Conservation (phyloP, 2,797 vertebrate genomes). For the Eulemur albifrons region DNA sequence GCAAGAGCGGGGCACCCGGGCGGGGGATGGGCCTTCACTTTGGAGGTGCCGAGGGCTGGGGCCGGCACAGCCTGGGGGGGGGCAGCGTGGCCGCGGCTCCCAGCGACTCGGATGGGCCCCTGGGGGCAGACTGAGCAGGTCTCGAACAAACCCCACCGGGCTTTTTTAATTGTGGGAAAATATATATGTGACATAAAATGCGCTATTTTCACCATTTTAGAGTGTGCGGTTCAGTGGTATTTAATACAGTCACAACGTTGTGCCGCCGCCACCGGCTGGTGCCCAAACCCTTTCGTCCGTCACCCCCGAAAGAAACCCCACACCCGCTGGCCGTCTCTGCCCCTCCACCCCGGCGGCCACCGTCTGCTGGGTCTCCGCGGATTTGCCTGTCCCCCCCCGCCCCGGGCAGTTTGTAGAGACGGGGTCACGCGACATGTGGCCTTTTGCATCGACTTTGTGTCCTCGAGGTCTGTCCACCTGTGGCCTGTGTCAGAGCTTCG, state of each 20-base stretch:
- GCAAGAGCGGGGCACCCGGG: background rate
- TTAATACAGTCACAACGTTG: rapidly evolving
- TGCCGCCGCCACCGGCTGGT: rapidly evolving
- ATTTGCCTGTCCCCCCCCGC: background rate
- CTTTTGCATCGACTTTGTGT: background rate
- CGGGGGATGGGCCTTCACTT: background rate
- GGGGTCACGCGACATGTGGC: background rate
- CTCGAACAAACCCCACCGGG: background rate
- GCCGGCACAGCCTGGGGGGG: background rate
- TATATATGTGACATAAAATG: background rate
- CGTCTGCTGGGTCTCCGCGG: background rate
- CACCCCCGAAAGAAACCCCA: background rate
- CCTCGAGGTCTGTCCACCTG: rapidly evolving
- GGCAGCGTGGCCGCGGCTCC: rapidly evolving
- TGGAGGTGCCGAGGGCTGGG: background rate
- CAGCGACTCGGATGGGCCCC: background rate
- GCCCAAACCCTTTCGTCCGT: background rate
- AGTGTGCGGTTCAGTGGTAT: rapidly evolving
- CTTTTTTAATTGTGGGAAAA: background rate
- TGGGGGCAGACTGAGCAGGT: too few relatives aligned
- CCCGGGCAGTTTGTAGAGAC: background rate
- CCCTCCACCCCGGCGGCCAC: background rate
- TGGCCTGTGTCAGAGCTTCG: background rate
- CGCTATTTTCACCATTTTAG: rapidly evolving
- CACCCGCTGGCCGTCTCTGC: rapidly evolving